Base-by-base conservation (phyloP, 2,888 invertebrate genomes). In the Boloria euphrosyne region DNA sequence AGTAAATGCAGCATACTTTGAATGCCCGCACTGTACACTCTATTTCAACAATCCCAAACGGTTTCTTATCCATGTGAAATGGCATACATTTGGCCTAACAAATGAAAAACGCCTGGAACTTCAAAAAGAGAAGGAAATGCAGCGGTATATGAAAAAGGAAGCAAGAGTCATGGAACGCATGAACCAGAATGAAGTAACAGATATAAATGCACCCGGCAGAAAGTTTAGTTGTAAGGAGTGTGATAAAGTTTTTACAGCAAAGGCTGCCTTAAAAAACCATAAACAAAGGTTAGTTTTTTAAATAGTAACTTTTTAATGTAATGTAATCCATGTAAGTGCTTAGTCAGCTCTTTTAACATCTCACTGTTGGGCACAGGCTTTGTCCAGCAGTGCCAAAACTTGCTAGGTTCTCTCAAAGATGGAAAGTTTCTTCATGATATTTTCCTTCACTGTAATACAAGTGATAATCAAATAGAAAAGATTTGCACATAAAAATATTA, bases 41-140 rank as follows among this genome's bases (percentile, higher is more conserved):
- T 73, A 86, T 2, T 83, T 92, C 31, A 75, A 74, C 0, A 78
- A 91, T 61, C 87, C 89, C 0, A 92, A 92, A 58, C 74, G 92
- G 2, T 90, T 88, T 63, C 77, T 92, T 0, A 81, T 92, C 0
- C 92, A 93, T 65, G 74, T 77, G 3, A 92, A 92, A 57, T 93
- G 92, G 92, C 92, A 93, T 67, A 77, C 81, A 0, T 87, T 90
- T 17, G 90, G 90, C 0, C 73, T 85, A 0, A 83, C 83, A 0
- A 81, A 83, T 7, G 81, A 84, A 31, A 84, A 81, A 64, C 75
- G 84, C 13, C 64, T 76, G 31, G 84, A 86, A 17, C 52, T 81
- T 10, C 76, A 79, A 1, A 80, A 75, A 66, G 81, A 82, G 43
- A 81, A 78, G 38, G 80, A 84, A 57, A 74, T 75, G 73, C 74